Evolutionary conservation across 2,888 invertebrate species (phyloP), one percentile per base, ranked within the genome.

Genomic region (Ctena decussata): DNA sequence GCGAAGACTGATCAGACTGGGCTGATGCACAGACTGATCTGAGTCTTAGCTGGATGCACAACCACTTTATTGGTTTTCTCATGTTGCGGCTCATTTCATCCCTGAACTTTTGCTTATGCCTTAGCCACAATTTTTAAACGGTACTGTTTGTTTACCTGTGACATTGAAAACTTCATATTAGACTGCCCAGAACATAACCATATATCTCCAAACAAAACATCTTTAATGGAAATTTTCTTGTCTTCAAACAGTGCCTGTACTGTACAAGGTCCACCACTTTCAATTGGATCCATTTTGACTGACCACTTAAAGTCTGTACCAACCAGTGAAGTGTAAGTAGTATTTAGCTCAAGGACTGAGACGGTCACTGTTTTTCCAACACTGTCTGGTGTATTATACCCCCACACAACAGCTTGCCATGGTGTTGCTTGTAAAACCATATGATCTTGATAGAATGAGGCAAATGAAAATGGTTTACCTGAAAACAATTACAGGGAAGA

Each of bases 121-220:
- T n/a, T n/a, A n/a, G n/a, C n/a, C n/a, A n/a, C n/a, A n/a, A n/a
- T n/a, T n/a, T n/a, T n/a, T n/a, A n/a, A n/a, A n/a, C n/a, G n/a
- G n/a, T n/a, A n/a, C n/a, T n/a, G n/a, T n/a, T n/a, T n/a, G n/a
- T 11, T 32, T 88, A 93, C 93, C 88, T 91, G 85, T 18, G 77
- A 73, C 21, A 91, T 73, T 1, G 91, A 80, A 86, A 94, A 94
- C 88, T 93, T 85, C 94, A 94, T 94, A 86, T 95, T 95, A 75
- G 94, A 93, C 86, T 95, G 94, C 49, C 95, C 95, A 41, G 94
- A 94, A 82, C 95, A 95, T 24, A 95, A 35, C 95, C 95, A 95
- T 0, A 95, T 93, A 85, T 95, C 95, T 11, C 95, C 95, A 91
- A 95, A 95, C 82, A 95, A 76, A 8, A 95, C 93, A 87, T 94